Base-by-base conservation (phyloP, 2,797 vertebrate species). In the Pseudotriccus pelzelni region DNA sequence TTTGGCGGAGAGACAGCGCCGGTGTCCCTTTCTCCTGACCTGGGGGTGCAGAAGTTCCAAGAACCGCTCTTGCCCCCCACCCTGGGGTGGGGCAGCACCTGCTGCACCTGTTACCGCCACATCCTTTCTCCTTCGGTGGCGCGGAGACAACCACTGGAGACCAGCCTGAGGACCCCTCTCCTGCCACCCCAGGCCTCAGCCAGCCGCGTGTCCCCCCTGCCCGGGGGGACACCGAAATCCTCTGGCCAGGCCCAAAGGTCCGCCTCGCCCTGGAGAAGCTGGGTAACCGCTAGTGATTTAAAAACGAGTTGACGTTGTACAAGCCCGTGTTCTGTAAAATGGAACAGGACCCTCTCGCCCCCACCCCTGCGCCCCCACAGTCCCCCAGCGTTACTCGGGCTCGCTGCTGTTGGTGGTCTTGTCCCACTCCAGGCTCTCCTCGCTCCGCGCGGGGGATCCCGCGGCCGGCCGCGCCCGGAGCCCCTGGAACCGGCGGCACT, bases 351-450 rank as follows among this genome's bases (percentile, higher is more conserved):
- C 93, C 55, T 79, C 89, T 79, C 5, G 60, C 12, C 81, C 92
- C 70, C 46, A 81, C 86, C 90, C 22, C 6, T 13, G 15, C 0
- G 3, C 81, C 85, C 82, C 91, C 97, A 37, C n/a, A n/a, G 0
- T 5, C 13, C 82, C 75, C 9, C 7, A 17, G 47, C 41, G 18
- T 72, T 99, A 99, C 98, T 99, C 99, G 20, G 99, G 99, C 98
- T 99, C 99, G 97, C 99, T 99, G 98, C 99, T 99, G 97, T 99
- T 99, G 97, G 99, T 99, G 89, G 98, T 98, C 97, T 99, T 99
- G 91, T 99, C 99, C 99, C 99, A 99, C 86, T 99, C 99, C 94
- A 99, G 98, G 98, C 99, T 99, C 94, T 99, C 99, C 68, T 99
- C 99, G 64, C 99, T 99, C 94, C 97, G 99, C 2, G 99, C 98